phyloP scores from a whole-genome alignment of 2,797 vertebrate genomes.

The Alca torda region DNA sequence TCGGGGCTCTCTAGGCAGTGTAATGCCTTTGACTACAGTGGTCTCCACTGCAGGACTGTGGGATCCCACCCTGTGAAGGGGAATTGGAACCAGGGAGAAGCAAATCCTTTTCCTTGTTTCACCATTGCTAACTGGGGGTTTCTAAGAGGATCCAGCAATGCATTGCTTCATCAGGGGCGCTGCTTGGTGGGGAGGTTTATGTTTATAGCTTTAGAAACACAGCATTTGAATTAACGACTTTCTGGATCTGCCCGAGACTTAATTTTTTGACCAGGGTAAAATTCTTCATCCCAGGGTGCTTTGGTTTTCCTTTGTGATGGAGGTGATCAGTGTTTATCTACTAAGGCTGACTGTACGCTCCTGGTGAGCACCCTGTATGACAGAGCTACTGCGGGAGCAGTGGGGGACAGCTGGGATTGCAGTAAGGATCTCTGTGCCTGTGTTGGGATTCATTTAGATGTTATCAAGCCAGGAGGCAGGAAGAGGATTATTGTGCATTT shows the following conservation, averaged over 20 bases:
- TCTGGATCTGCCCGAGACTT: background rate
- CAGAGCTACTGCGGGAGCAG: background rate
- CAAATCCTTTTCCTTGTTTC: background rate
- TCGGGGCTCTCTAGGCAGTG: background rate
- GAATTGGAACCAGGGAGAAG: background rate
- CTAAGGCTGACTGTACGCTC: background rate
- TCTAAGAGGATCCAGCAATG: background rate
- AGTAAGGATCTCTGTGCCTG: background rate
- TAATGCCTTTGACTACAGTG: background rate
- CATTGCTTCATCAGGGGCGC: background rate
- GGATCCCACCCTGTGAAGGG: background rate
- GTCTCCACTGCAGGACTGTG: background rate
- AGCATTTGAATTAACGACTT: background rate
- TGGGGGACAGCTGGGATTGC: background rate
- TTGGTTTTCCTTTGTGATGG: background rate
- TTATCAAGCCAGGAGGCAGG: background rate
- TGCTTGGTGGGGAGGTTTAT: background rate
- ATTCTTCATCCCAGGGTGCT: background rate
- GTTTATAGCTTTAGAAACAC: background rate
- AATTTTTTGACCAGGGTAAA: background rate
- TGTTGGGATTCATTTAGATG: background rate
- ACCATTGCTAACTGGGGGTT: background rate
- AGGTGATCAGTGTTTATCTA: background rate
- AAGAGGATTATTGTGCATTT: background rate
- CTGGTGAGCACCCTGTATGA: fast-evolving